Conservation (phyloP, 2,888 invertebrate species). For the Zygaena filipendulae region DNA sequence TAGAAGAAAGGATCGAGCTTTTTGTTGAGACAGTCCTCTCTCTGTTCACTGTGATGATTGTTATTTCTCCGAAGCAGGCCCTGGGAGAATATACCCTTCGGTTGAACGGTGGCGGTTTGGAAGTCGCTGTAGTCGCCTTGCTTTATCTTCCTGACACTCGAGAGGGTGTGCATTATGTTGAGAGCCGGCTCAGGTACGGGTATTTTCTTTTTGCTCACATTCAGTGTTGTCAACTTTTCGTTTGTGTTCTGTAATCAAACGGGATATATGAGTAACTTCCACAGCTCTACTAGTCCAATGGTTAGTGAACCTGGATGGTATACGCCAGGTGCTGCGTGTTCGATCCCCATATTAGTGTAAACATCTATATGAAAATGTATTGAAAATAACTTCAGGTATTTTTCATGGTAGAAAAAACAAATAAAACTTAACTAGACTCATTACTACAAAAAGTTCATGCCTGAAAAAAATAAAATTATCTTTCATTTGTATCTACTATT, state of each 20-base stretch:
- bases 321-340: no score
- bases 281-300: no score
- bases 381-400: no score
- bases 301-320: no score
- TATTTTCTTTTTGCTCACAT: slow-evolving; percentile 53
- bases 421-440: no score
- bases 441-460: no score
- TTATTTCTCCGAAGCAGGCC: slow-evolving; percentile 49
- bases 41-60: slow-evolving; percentile 38
- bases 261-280: no score
- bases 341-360: no score
- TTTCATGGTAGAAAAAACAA: no score
- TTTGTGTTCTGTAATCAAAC: slow-evolving; percentile 57
- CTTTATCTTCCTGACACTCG: slow-evolving; percentile 66
- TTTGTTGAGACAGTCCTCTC: slow-evolving; percentile 37
- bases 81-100: slow-evolving; percentile 51
- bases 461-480: no score
- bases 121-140: slow-evolving; percentile 67
- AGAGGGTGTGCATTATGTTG: slow-evolving; percentile 69
- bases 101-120: slow-evolving; percentile 41
- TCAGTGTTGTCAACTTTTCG: slow-evolving; percentile 49
- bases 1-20: slow-evolving; percentile 70
- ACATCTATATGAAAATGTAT: no score
- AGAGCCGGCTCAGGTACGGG: slow-evolving; percentile 67
- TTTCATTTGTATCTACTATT: no score